These are phyloP conservation scores for Tenthredo mesomela DNA, from an alignment of 2,888 invertebrate species.

Conservation along the genomic window DNA sequence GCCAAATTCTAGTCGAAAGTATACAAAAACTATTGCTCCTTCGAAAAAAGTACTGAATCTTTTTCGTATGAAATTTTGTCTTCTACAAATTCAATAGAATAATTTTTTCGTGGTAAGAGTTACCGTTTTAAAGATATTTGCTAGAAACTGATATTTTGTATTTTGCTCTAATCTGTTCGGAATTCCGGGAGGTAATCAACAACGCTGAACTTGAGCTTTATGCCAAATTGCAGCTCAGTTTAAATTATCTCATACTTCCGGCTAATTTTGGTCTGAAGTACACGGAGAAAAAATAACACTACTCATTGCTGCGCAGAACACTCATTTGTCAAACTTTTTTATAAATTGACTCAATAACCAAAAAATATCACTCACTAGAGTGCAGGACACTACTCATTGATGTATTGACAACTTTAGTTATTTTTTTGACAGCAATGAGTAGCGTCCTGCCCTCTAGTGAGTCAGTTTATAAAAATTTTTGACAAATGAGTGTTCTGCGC, in stretches of 20 bases:
- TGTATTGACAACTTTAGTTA: too few species aligned
- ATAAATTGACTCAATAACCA: too few species aligned
- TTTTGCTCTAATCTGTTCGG: too few species aligned
- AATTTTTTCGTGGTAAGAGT: not conserved
- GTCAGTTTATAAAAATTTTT: too few species aligned
- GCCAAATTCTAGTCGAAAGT: not conserved
- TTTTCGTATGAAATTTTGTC: not conserved
- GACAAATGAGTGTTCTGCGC: too few species aligned
- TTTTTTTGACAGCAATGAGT: too few species aligned
- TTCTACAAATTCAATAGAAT: not conserved
- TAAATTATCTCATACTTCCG: not conserved
- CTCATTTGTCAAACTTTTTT: too few species aligned
- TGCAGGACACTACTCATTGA: too few species aligned
- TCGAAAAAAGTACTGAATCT: not conserved
- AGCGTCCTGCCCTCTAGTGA: too few species aligned
- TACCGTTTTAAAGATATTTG: not conserved
- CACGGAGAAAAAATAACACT: too few species aligned
- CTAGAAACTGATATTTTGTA: constrained; percentile 3
- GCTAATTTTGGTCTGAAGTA: not conserved
- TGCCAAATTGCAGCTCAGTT: not conserved
- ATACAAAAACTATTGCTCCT: not conserved
- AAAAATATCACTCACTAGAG: too few species aligned
- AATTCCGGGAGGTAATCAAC: not conserved
- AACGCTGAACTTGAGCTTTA: not conserved
- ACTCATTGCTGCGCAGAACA: too few species aligned